Evolutionary conservation across 2,888 invertebrate genomes (phyloP), one percentile per base, ranked within the genome.

Genomic region (Dermolepida albohirtum): DNA sequence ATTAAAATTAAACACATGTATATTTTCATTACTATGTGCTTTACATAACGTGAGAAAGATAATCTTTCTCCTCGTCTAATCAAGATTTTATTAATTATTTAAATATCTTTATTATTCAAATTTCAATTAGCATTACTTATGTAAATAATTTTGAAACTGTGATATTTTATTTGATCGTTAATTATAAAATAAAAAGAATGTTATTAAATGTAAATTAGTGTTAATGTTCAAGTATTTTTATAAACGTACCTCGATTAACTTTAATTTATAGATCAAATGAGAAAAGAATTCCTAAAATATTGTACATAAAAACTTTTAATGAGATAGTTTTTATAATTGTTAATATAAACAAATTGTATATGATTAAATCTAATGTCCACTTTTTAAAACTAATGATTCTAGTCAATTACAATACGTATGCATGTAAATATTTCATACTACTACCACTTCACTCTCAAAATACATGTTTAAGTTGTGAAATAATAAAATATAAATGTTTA

Each of bases 361-460:
- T 63, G 11, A 34, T 49, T n/a, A 34, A 49, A 63, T 49, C 41
- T 52, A 54, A 44, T 29, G 52, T 50, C 41, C 44, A 54, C 52
- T 41, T 27, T 51, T 34, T 34, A 2, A 44, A 52, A 47, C 29
- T 55, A 57, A 57, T 66, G 50, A 49, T 55, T 57, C 57, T 66
- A 66, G 66, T 66, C 66, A 66, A 66, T 66, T 66, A 66, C 41
- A 66, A 66, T 29, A 57, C 11, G 47, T 5, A 27, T 66, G 41
- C 55, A 34, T 10, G 1, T 43, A 17, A 40, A n/a, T 34, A 34
- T 29, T 39, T 54, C 14, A 2, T 34, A 39, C 39, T 47, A 27
- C 10, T 54, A 16, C n/a, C 39, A 49, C 11, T 50, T 49, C 47
- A 11, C 12, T 51, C 16, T 34, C 12, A 50, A n/a, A 44, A 44